Conservation (phyloP, 2,888 invertebrate species). For the Ormyrus labotus region DNA sequence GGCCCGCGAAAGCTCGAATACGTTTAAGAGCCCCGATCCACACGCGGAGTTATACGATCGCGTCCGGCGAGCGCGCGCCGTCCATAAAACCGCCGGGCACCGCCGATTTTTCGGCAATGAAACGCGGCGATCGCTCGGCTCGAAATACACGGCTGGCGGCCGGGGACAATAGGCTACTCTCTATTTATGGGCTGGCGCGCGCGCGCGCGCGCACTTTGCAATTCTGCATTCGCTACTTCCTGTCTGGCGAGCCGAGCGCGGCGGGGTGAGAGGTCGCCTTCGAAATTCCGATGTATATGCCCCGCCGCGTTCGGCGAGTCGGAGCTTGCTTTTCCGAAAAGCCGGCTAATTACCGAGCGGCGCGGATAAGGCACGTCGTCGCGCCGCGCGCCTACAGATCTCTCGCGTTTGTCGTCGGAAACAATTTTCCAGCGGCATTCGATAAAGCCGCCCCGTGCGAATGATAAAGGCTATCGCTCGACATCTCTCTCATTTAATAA, state of each 20-base stretch:
- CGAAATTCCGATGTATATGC: slow-evolving; percentile 3
- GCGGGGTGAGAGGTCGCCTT: slow-evolving; percentile 49
- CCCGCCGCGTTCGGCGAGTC: not conserved
- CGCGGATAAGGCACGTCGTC: too few relatives aligned
- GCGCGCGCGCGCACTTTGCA: slow-evolving; percentile 34
- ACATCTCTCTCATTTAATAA: too few relatives aligned
- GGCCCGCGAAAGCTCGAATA: not conserved
- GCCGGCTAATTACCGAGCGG: too few relatives aligned
- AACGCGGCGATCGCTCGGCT: not conserved
- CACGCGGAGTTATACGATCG: too few relatives aligned
- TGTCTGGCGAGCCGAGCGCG: slow-evolving; percentile 12
- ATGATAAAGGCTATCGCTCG: too few relatives aligned
- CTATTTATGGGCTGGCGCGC: slow-evolving; percentile 29
- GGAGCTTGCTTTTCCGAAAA: too few relatives aligned
- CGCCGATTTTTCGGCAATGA: slow-evolving; percentile 36
- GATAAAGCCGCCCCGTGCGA: too few relatives aligned
- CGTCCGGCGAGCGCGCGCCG: too few relatives aligned
- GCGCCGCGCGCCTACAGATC: too few relatives aligned
- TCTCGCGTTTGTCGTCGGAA: too few relatives aligned
- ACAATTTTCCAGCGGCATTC: too few relatives aligned
- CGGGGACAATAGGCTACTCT: slow-evolving; percentile 26
- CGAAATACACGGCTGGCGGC: slow-evolving; percentile 13
- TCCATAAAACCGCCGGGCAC: not conserved
- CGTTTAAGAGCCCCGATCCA: not conserved
- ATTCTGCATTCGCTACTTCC: slow-evolving; percentile 46